Conservation (phyloP, 2,888 invertebrate species). For the Euplagia quadripunctaria region DNA sequence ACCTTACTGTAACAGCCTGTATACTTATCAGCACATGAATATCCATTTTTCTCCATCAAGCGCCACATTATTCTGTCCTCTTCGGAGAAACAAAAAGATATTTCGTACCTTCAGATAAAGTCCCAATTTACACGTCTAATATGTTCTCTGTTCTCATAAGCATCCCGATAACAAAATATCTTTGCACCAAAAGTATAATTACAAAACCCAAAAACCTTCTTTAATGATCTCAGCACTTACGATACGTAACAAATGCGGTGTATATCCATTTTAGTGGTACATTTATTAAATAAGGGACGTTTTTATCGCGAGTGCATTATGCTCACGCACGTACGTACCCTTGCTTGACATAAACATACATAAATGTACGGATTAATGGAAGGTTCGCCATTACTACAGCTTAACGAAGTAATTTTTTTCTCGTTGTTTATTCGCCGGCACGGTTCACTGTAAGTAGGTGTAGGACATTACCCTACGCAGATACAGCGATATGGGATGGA, state of each 20-base stretch:
- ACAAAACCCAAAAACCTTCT: neutral
- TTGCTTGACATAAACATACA: conserved; percentile 48
- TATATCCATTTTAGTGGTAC: conserved; percentile 37
- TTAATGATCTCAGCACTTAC: neutral
- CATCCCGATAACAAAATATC: neutral
- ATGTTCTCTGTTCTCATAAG: too few relatives aligned
- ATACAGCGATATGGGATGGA: conserved; percentile 6
- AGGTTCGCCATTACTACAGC: conserved; percentile 46
- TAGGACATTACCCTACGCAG: too few relatives aligned
- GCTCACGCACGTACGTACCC: conserved; percentile 58
- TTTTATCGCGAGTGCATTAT: conserved; percentile 63
- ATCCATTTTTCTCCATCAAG: neutral
- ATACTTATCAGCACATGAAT: neutral
- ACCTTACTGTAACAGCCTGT: too few relatives aligned
- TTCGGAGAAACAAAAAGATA: too few relatives aligned
- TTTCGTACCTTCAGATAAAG: too few relatives aligned
- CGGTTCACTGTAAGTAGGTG: conserved; percentile 23
- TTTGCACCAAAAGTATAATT: neutral
- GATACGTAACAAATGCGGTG: conserved; percentile 13
- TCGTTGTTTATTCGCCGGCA: conserved; percentile 46
- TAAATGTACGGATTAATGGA: conserved; percentile 62
- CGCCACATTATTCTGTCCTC: neutral
- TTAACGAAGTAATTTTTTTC: conserved; percentile 46
- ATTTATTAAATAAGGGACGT: conserved; percentile 60
- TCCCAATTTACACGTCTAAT: too few relatives aligned